Evolutionary conservation across 2,797 vertebrate genomes (phyloP), one percentile per base, ranked within the genome.

Genomic region (Pangasius macronema): DNA sequence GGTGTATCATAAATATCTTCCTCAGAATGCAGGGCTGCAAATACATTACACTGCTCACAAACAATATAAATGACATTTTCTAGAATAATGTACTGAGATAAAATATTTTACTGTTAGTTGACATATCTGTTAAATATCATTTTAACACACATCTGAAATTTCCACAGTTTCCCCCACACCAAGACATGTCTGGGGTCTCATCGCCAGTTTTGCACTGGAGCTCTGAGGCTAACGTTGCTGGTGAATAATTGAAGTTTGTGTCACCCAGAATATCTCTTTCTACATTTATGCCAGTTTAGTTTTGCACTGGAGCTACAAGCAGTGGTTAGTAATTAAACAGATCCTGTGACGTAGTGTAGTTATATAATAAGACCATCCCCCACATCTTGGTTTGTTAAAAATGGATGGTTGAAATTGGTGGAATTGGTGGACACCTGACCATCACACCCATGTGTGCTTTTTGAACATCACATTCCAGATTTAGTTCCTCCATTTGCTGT

Each of bases 1-100:
- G 94, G 95, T 51, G 90, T 63, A 61, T 95, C 94, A 70, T 95
- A 96, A n/a, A 94, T 77, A 0, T 0, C 83, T 33, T 95, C 92
- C 0, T 87, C 88, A 80, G 33, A 27, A n/a, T 33, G 22, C n/a
- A 53, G 36, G 20, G 77, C 93, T 94, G 36, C 55, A 86, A 81
- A 86, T 8, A 86, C 5, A 63, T 16, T 20, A 82, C 0, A 61
- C 22, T 3, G 10, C 30, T 82, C 46, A 61, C 14, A 67, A 61
- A 67, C 16, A 67, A 30, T 30, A 33, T 13, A 33, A 63, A 22
- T 55, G 0, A 46, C 22, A 39, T 55, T 80, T 80, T 80, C 20
- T 27, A n/a, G 10, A 81, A 8, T 61, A 81, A 81, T 42, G 5
- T 81, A 81, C 33, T 42, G n/a, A 57, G 30, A 55, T 22, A 13